phyloP scores from a whole-genome alignment of 2,113 vertebrate genomes.

The Mus musculus region DNA sequence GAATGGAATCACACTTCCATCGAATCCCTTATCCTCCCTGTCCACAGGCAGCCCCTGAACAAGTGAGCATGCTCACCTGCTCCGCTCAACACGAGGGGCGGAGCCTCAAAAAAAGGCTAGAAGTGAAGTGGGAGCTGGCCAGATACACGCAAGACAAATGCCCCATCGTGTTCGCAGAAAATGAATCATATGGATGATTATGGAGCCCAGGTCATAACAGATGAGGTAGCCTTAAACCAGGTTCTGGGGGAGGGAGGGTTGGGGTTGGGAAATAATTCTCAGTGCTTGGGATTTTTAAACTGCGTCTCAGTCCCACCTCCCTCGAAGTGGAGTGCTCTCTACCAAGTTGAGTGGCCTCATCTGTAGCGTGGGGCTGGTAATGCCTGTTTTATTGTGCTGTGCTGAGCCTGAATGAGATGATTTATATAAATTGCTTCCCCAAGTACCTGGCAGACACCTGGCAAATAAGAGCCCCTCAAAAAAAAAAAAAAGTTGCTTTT shows the following conservation, averaged over 20 bases:
- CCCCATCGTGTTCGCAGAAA: background rate
- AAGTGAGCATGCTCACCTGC: background rate
- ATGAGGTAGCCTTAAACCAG: rapidly evolving
- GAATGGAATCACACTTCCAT: slow-evolving; percentile 75
- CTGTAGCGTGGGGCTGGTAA: background rate
- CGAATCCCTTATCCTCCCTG: slow-evolving; percentile 50
- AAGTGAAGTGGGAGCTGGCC: background rate
- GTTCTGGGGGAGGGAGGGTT: background rate
- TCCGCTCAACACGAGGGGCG: background rate
- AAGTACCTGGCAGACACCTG: slow-evolving; percentile 61
- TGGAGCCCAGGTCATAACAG: background rate
- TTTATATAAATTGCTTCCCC: slow-evolving; percentile 35
- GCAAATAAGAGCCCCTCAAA: slow-evolving; percentile 32
- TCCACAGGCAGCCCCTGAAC: background rate
- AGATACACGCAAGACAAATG: background rate
- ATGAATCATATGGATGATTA: background rate
- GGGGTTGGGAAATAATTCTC: background rate
- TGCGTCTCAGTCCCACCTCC: too few species aligned
- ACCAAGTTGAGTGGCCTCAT: background rate
- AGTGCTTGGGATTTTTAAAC: background rate
- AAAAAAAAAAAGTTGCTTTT: background rate
- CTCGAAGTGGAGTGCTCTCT: background rate
- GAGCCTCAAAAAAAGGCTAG: background rate
- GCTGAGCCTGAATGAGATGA: slow-evolving; percentile 11
- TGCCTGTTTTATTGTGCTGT: background rate